A percentile compares a stretch with the other conserved stretches of the same genome.
Evolutionary conservation across 2,113 vertebrate genomes (phyloP).

Genomic region (Rhynchomys soricoides): DNA sequence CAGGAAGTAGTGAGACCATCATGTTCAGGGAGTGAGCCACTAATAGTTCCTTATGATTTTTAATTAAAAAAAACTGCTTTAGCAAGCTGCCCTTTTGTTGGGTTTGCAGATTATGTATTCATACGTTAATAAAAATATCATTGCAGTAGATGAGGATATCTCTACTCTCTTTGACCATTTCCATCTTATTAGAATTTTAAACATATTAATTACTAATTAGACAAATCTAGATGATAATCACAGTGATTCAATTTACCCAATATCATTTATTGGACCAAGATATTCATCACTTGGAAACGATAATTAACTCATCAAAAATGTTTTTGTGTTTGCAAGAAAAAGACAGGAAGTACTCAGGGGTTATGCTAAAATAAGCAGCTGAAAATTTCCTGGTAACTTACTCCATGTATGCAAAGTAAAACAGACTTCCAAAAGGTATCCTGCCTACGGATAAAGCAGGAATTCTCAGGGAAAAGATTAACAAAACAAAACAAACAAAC

Average conservation of each 20-base stretch:
- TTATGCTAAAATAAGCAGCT: slow-evolving; percentile 24
- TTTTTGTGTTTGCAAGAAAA: slow-evolving; percentile 29
- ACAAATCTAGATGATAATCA: slow-evolving; percentile 65
- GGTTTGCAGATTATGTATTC: background rate
- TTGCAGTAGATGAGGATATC: background rate
- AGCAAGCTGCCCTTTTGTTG: background rate
- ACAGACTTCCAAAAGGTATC: background rate
- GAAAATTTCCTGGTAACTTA: background rate
- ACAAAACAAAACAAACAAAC: background rate
- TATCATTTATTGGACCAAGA: slow-evolving; percentile 58
- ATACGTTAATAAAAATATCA: background rate
- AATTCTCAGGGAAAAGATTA: slow-evolving; percentile 1
- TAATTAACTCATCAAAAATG: slow-evolving; percentile 73
- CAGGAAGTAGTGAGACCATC: background rate
- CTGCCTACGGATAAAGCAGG: background rate
- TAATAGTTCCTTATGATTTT: background rate
- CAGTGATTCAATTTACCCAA: slow-evolving; percentile 62
- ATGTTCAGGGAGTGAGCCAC: too few species aligned
- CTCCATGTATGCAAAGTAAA: background rate
- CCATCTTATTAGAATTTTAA: slow-evolving; percentile 63
- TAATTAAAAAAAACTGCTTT: background rate
- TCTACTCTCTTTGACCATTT: slow-evolving; percentile 58
- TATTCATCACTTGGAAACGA: slow-evolving; percentile 65
- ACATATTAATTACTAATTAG: slow-evolving; percentile 72
- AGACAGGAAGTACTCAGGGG: slow-evolving; percentile 29